These are phyloP conservation scores for Agonum fuliginosum DNA, from an alignment of 2,888 invertebrate genomes.

Conservation along the genomic window DNA sequence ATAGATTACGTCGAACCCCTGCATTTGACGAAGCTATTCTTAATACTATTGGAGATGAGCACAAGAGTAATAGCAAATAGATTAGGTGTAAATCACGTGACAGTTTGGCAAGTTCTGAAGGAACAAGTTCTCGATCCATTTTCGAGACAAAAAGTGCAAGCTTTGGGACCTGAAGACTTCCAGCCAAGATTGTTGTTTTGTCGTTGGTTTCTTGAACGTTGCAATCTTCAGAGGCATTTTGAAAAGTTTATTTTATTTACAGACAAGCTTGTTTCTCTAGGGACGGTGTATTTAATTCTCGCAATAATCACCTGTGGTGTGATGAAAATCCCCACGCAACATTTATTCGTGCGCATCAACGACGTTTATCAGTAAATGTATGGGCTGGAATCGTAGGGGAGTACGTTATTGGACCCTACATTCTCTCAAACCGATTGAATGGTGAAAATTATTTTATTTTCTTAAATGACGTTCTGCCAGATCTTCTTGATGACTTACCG, in stretches of 20 bases:
- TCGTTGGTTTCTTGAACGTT: not conserved
- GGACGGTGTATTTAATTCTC: conserved; percentile 40
- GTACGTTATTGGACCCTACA: conserved; percentile 19
- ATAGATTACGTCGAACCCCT: not conserved
- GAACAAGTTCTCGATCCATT: conserved; percentile 31
- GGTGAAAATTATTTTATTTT: conserved; percentile 15
- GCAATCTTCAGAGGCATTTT: conserved; percentile 2
- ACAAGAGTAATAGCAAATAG: conserved; percentile 2
- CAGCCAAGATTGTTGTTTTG: conserved; percentile 33
- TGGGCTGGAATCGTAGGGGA: not conserved
- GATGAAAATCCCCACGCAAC: conserved; percentile 19
- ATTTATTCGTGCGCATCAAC: conserved; percentile 6
- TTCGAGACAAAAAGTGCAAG: conserved; percentile 28
- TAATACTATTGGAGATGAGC: conserved; percentile 17
- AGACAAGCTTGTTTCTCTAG: not conserved
- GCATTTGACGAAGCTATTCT: conserved; percentile 7
- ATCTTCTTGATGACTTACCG: conserved; percentile 14
- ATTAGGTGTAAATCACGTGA: conserved; percentile 4
- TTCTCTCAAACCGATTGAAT: conserved; percentile 7
- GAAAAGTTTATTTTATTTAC: conserved; percentile 11
- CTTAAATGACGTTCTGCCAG: conserved; percentile 15
- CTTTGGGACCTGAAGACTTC: conserved; percentile 25
- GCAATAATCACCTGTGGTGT: conserved; percentile 26
- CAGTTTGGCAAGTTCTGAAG: conserved; percentile 13
- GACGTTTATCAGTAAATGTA: conserved; percentile 1